Conservation (phyloP, 2,888 invertebrate species). For the Platycnemis pennipes region DNA sequence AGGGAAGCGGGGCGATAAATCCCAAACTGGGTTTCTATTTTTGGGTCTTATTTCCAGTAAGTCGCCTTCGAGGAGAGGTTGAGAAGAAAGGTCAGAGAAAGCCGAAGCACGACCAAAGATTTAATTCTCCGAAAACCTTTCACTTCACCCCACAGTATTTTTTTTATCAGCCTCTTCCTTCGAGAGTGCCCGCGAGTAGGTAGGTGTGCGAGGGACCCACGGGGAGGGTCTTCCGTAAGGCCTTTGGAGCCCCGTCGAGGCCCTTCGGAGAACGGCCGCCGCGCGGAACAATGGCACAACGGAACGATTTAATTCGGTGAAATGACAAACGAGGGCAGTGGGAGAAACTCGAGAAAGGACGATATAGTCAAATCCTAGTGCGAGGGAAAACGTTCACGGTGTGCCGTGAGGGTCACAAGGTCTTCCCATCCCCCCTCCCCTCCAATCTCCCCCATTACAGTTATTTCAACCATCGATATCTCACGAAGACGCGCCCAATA, state of each 20-base stretch:
- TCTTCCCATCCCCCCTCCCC: background rate
- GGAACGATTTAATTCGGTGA: background rate
- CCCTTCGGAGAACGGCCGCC: background rate
- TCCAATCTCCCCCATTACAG: background rate
- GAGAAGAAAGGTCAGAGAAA: background rate
- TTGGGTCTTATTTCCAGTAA: background rate
- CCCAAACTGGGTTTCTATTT: background rate
- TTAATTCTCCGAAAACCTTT: constrained; percentile 18
- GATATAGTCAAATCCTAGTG: constrained; percentile 22
- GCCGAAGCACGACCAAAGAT: background rate
- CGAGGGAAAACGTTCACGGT: background rate
- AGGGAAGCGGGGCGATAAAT: background rate
- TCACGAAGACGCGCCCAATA: background rate
- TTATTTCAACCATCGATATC: background rate
- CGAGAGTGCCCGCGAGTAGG: background rate
- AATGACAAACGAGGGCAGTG: constrained; percentile 21
- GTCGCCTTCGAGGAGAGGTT: background rate
- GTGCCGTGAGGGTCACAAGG: constrained; percentile 10
- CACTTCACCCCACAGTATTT: background rate
- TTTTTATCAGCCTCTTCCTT: background rate
- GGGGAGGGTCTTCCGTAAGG: background rate
- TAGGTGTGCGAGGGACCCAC: background rate
- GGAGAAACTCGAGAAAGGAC: constrained; percentile 6
- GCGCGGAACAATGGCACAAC: background rate
- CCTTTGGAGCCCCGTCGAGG: background rate